Conservation (phyloP, 2,888 invertebrate genomes). For the Dryococelus australis region DNA sequence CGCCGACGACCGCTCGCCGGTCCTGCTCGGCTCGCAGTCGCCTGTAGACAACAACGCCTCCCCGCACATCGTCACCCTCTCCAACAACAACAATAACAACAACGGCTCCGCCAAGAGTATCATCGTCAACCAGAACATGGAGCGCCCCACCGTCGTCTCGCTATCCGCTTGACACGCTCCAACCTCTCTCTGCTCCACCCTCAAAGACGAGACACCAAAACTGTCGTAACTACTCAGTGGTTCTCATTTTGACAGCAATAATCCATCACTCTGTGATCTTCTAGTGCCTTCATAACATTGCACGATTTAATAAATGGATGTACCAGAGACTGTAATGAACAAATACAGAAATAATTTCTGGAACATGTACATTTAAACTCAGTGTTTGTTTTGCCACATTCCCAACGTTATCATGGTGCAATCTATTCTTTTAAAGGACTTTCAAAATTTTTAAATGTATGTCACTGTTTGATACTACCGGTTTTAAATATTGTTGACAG, state of each 20-base stretch:
- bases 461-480: neutral
- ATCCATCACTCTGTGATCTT: conserved; percentile 1
- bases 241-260: neutral
- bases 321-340: neutral
- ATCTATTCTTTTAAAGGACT: neutral
- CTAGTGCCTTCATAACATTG: neutral
- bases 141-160: conserved; percentile 58
- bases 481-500: neutral
- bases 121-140: conserved; percentile 43
- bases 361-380: neutral
- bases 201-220: neutral
- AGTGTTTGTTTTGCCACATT: neutral
- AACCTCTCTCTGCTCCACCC: neutral
- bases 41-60: conserved; percentile 55
- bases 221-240: neutral
- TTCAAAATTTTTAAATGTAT: neutral
- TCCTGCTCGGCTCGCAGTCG: conserved; percentile 54
- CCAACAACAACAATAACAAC: conserved; percentile 24
- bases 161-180: conserved; percentile 52
- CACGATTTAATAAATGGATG: neutral
- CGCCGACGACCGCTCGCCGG: conserved; percentile 54
- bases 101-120: conserved; percentile 31
- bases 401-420: neutral
- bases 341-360: neutral
- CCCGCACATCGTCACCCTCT: conserved; percentile 55